Percentiles rank a stretch among this genome's conserved stretches.
These are phyloP conservation scores for Thalassophryne amazonica DNA, from an alignment of 2,797 vertebrate genomes.

Conservation along the genomic window DNA sequence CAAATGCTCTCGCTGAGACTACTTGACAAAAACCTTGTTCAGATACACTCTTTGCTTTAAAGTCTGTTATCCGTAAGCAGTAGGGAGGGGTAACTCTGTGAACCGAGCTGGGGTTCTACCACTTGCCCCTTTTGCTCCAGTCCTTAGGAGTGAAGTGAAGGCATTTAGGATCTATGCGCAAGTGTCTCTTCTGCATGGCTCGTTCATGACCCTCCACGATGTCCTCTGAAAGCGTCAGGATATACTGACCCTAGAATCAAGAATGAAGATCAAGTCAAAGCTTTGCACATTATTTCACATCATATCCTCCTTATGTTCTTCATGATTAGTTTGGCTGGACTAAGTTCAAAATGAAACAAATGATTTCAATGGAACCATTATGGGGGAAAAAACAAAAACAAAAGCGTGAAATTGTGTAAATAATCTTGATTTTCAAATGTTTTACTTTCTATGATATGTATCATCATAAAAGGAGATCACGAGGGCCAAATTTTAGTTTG, in stretches of 20 bases:
- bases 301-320: no score
- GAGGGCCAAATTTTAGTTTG: no score
- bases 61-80: not conserved
- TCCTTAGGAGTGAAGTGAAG: slow-evolving; percentile 96
- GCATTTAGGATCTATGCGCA: slow-evolving; percentile 94
- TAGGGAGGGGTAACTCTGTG: not conserved
- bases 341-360: no score
- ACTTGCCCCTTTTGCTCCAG: slow-evolving; percentile 97
- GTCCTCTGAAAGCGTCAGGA: slow-evolving; percentile 92
- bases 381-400: no score
- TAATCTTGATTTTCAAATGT: no score
- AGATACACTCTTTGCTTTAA: slow-evolving; percentile 14
- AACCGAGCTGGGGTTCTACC: slow-evolving; percentile 66
- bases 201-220: slow-evolving; percentile 93
- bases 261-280: not conserved
- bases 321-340: no score
- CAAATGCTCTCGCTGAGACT: not conserved
- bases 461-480: no score
- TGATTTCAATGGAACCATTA: no score
- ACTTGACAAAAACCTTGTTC: slow-evolving; percentile 8
- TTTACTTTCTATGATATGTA: no score
- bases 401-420: no score
- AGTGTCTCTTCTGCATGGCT: slow-evolving; percentile 92
- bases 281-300: not conserved
- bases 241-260: slow-evolving; percentile 87